A percentile compares a stretch with the other conserved stretches of the same genome.
Conservation (phyloP, 2,113 vertebrate species). For the Alligator sinensis region DNA sequence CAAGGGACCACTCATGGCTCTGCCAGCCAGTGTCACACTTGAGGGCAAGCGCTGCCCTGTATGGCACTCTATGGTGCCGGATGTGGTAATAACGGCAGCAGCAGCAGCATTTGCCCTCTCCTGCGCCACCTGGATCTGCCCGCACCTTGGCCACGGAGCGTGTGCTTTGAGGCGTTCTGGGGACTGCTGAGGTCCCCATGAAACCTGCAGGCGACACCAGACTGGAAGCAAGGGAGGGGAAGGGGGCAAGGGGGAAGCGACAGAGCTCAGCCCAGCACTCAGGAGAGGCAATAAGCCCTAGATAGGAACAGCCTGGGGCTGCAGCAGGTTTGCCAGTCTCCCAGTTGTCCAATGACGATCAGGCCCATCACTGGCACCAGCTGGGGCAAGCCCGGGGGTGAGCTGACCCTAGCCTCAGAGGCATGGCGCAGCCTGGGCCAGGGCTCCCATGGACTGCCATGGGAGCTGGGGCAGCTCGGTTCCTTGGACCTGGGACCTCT, state of each 20-base stretch:
- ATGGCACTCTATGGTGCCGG: not conserved
- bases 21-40: not conserved
- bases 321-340: not conserved
- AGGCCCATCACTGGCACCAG: no score
- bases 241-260: not conserved
- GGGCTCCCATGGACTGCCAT: not conserved
- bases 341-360: not conserved
- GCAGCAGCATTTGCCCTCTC: not conserved
- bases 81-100: not conserved
- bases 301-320: not conserved
- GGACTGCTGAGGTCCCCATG: not conserved
- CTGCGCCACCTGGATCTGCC: not conserved
- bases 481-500: accelerated
- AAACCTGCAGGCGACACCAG: not conserved
- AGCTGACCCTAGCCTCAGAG: not conserved
- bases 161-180: not conserved
- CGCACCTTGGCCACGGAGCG: not conserved
- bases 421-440: accelerated
- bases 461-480: not conserved
- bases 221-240: not conserved
- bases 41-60: no score
- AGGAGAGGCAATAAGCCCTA: not conserved
- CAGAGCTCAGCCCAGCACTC: not conserved
- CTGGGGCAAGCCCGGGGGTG: not conserved
- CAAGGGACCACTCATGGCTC: not conserved